Evolutionary conservation across 1,140 invertebrate species (phyloP), one percentile per base, ranked within the genome.

Genomic region (Drosophila erecta): DNA sequence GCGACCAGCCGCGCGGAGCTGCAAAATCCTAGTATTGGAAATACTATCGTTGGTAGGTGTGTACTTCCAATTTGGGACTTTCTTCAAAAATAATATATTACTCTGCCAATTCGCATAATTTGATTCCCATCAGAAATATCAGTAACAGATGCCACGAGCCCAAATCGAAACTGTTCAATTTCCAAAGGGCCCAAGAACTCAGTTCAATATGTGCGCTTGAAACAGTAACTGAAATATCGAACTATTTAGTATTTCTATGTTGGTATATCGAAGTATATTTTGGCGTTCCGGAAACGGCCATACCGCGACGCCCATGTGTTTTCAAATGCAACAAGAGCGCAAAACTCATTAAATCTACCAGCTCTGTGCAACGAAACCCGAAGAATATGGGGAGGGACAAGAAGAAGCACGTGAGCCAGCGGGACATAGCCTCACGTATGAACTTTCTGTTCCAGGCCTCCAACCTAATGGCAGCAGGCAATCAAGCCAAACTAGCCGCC

Each of bases 361-460:
- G 8, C 22, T 38, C n/a, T 15, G 24, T 15, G 27, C 11, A 10
- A 15, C 30, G 30, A 50, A 2, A 15, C 0, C 3, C 4, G 0
- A 0, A 15, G 15, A 50, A 30, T 10, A 83, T 83, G 79, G 17
- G 44, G n/a, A 81, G 74, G 35, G 76, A 71, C 27, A 86, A 81
- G 20, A 62, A 57, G 0, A 87, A 89, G 50, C n/a, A 72, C 5
- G 15, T 83, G 7, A 40, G 61, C 3, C 84, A 89, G 54, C 59
- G 54, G 1, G 61, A 62, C 8, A 61, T 74, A 7, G 67, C 56
- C 30, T 80, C 72, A 4, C 74, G 84, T 24, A 89, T 90, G 67
- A 89, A 89, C 24, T 89, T 78, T 15, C 56, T 89, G 2, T 89
- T 84, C 47, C 84, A 89, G 53, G 84, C 84, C 12, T 65, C 85